Conservation (phyloP, 2,113 vertebrate species). For the Meriones unguiculatus region DNA sequence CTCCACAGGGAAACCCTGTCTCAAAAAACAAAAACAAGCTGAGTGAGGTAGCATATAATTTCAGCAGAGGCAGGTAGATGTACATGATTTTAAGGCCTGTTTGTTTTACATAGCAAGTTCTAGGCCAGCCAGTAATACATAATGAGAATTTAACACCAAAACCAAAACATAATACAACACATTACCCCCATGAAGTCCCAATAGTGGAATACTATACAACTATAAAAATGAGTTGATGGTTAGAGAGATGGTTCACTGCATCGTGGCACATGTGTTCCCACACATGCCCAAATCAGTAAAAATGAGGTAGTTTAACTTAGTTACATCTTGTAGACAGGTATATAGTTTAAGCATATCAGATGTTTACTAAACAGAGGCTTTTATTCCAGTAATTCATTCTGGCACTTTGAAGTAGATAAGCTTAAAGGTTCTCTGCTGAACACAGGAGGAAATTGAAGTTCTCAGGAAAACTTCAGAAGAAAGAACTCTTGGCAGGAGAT, state of each 20-base stretch:
- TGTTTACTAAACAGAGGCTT: background rate
- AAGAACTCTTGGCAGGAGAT: background rate
- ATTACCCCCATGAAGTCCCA: background rate
- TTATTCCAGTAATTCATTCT: constrained; percentile 14
- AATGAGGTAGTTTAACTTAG: background rate
- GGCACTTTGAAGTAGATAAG: background rate
- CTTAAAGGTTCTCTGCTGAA: background rate
- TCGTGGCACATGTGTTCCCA: no score
- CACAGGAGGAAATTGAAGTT: background rate
- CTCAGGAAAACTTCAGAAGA: background rate
- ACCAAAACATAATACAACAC: background rate
- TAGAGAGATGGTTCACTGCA: background rate
- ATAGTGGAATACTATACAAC: background rate
- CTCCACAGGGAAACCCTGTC: background rate
- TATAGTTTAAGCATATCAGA: background rate
- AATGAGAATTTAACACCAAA: background rate
- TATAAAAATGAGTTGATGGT: background rate
- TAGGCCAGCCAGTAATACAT: background rate
- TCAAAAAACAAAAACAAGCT: background rate
- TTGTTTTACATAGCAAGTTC: background rate
- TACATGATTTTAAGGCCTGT: background rate
- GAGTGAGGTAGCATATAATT: background rate
- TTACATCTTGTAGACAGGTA: background rate
- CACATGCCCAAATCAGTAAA: background rate
- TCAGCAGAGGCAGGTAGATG: background rate